Evolutionary conservation across 2,797 vertebrate species (phyloP), one percentile per base, ranked within the genome.

Genomic region (Craterocephalus amniculus): DNA sequence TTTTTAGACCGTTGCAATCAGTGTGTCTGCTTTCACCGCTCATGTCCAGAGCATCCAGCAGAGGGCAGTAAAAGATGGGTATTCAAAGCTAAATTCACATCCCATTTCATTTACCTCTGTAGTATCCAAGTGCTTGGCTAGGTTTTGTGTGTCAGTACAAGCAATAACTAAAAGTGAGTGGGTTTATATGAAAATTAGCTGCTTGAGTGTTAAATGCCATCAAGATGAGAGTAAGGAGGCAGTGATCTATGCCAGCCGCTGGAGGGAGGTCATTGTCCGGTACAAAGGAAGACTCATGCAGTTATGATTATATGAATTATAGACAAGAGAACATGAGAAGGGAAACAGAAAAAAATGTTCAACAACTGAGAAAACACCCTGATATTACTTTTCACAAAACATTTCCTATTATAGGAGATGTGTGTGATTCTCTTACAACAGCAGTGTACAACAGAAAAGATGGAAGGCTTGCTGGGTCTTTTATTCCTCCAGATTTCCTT

Each of bases 211-310:
- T 62, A 55, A 52, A 61, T 40, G 3, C 0, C 11, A 2, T 22
- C 34, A 55, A 18, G 12, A 31, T 55, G 27, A 55, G 18, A 55
- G 12, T 58, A 1, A 26, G 8, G 34, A 27, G 11, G 3, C 27
- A 83, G 67, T 83, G 13, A 67, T 20, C 32, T 1, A 11, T 32
- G 13, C 0, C 4, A 27, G 55, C 88, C 91, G 78, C 76, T 49
- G 84, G 90, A 82, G 66, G 81, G 72, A 4, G 27, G 22, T 79
- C 68, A 34, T 22, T 24, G 34, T 40, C 27, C 45, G 26, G 16
- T 49, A 55, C 5, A 52, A 38, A 31, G 59, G 27, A 64, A 32
- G 18, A 58, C 56, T 43, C 32, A 32, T 61, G 34, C 34, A 57
- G 43, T 38, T 70, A 35, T 72, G 31, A 51, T 61, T 52, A 72